These are phyloP conservation scores for Penaeus monodon DNA, from an alignment of 2,888 invertebrate genomes.

Conservation along the genomic window DNA sequence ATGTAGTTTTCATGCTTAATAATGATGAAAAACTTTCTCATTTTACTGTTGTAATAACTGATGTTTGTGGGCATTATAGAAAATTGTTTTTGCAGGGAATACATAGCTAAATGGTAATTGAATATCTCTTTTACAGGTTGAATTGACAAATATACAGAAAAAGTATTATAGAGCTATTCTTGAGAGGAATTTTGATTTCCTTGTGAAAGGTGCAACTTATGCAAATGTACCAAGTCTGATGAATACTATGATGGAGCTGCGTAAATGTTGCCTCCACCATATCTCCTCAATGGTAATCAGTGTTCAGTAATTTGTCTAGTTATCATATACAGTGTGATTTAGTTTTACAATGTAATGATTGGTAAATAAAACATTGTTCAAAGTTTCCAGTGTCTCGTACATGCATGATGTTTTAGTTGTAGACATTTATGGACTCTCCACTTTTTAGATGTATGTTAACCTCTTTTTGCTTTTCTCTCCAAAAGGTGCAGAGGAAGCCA, in stretches of 20 bases:
- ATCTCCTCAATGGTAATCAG: slow-evolving; percentile 87
- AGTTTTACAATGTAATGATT: too few relatives aligned
- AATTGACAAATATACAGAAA: slow-evolving; percentile 98
- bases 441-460: too few relatives aligned
- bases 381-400: too few relatives aligned
- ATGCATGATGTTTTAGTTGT: too few relatives aligned
- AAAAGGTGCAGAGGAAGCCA: slow-evolving; percentile 62
- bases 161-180: slow-evolving; percentile 99
- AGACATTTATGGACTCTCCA: too few relatives aligned
- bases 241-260: slow-evolving; percentile 99
- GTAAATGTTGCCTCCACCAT: slow-evolving; percentile 99
- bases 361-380: too few relatives aligned
- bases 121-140: slow-evolving; percentile 71
- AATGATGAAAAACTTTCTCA: background rate
- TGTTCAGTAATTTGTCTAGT: background rate
- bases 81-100: background rate
- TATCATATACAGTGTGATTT: too few relatives aligned
- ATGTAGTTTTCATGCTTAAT: slow-evolving; percentile 24
- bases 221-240: slow-evolving; percentile 98
- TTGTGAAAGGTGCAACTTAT: slow-evolving; percentile 93
- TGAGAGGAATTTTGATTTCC: slow-evolving; percentile 96
- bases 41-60: too few relatives aligned
- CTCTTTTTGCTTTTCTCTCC: too few relatives aligned
- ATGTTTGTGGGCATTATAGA: too few relatives aligned
- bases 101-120: background rate